Conservation (phyloP, 2,888 invertebrate species). For the Gastracanthus pulcherrimus region DNA sequence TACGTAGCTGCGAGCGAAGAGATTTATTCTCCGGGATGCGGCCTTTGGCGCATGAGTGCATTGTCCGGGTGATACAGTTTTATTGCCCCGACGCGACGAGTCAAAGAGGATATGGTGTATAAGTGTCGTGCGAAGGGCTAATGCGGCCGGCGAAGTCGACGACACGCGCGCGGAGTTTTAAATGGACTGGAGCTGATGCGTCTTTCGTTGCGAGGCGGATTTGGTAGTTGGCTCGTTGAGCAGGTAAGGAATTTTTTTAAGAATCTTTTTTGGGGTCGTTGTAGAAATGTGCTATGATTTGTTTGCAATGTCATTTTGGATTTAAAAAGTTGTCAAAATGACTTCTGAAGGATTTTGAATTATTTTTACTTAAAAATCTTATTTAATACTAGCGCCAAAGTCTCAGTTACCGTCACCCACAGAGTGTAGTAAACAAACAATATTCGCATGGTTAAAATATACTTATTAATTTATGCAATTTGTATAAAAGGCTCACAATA, state of each 20-base stretch:
- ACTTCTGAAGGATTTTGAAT: no score
- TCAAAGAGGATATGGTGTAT: no score
- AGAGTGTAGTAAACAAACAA: no score
- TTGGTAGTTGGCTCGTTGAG: background rate
- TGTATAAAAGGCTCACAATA: no score
- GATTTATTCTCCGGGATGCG: background rate
- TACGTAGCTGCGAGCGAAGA: background rate
- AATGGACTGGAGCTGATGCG: background rate
- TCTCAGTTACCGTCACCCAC: no score
- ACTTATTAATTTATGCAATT: no score
- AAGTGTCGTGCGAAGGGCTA: constrained; percentile 31
- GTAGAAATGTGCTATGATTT: no score
- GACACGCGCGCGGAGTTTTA: constrained; percentile 60
- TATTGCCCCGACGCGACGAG: constrained; percentile 4
- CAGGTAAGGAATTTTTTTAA: background rate
- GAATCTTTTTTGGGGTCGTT: background rate
- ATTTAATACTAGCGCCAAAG: no score
- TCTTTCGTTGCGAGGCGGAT: background rate
- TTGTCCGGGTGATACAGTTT: constrained; percentile 1
- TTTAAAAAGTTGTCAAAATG: no score
- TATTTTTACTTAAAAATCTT: no score
- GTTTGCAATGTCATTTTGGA: no score
- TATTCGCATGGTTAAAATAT: no score
- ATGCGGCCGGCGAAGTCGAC: constrained; percentile 36
- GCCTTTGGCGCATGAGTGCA: background rate